These are phyloP conservation scores for Idaea biselata DNA, from an alignment of 2,888 invertebrate genomes.

Conservation along the genomic window DNA sequence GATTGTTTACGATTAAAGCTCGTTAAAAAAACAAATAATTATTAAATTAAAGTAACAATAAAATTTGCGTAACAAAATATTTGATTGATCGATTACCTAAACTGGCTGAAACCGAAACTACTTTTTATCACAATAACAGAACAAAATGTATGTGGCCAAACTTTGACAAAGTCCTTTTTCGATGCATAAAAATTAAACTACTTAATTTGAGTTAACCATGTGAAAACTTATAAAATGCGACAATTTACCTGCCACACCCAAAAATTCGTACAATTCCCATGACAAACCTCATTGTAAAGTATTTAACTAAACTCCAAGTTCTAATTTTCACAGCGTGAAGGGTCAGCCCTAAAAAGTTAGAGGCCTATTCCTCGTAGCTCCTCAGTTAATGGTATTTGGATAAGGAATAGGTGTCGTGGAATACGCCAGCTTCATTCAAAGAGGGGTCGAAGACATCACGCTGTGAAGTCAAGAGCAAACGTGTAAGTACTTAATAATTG, in stretches of 20 bases:
- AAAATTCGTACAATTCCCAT: slow-evolving; percentile 47
- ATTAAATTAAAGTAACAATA: too few relatives aligned
- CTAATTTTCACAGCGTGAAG: slow-evolving; percentile 60
- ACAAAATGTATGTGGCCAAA: too few relatives aligned
- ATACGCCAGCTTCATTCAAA: slow-evolving; percentile 17
- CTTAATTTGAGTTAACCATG: background rate
- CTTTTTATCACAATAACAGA: too few relatives aligned
- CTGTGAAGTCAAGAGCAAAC: slow-evolving; percentile 47
- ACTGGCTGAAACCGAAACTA: too few relatives aligned
- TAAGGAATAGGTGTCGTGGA: slow-evolving; percentile 5
- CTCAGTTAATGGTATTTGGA: slow-evolving; percentile 10
- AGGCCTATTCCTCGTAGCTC: slow-evolving; percentile 5
- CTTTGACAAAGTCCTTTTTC: background rate
- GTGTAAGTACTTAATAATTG: slow-evolving; percentile 54
- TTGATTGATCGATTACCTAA: too few relatives aligned
- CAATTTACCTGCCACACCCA: slow-evolving; percentile 24
- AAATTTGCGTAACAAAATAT: too few relatives aligned
- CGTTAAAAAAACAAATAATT: too few relatives aligned
- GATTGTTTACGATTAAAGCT: too few relatives aligned
- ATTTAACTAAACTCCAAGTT: slow-evolving; percentile 31
- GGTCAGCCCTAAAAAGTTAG: slow-evolving; percentile 34
- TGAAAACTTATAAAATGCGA: slow-evolving; percentile 6
- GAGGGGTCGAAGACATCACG: slow-evolving; percentile 47
- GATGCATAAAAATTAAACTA: background rate
- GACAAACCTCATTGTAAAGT: slow-evolving; percentile 34